These are phyloP conservation scores for Yoshiicerus persimilis DNA, from an alignment of 1,140 invertebrate species.

Conservation along the genomic window DNA sequence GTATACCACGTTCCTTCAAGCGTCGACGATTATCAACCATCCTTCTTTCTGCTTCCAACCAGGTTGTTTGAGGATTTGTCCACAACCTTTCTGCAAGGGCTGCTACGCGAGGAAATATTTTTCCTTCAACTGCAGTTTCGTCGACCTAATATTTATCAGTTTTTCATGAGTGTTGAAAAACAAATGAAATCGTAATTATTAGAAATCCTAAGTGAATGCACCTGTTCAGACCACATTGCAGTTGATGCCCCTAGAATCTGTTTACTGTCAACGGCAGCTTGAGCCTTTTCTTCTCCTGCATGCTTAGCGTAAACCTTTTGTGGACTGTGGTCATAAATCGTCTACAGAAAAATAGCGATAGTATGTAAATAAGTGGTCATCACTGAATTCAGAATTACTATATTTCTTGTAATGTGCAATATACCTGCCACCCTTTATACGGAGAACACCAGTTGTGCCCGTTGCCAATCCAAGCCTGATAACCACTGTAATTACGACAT, in stretches of 20 bases:
- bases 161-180: background rate
- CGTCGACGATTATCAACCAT: slow-evolving; percentile 50
- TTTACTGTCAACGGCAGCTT: background rate
- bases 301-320: background rate
- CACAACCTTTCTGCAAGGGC: slow-evolving; percentile 38
- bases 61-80: slow-evolving; percentile 29
- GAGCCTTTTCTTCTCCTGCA: background rate
- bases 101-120: slow-evolving; percentile 34
- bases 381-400: background rate
- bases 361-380: too few species aligned
- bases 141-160: slow-evolving; percentile 26
- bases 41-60: slow-evolving; percentile 42
- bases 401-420: too few species aligned
- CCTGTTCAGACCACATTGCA: slow-evolving; percentile 50
- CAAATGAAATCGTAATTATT: background rate
- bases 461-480: slow-evolving; percentile 71
- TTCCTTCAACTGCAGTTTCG: slow-evolving; percentile 27
- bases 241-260: slow-evolving; percentile 37
- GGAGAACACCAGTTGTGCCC: slow-evolving; percentile 79
- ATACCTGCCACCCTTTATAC: slow-evolving; percentile 79
- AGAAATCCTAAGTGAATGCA: slow-evolving; percentile 49
- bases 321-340: slow-evolving; percentile 37
- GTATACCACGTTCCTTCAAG: slow-evolving; percentile 48
- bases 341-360: slow-evolving; percentile 16
- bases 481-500: too few species aligned